Evolutionary conservation across 2,888 invertebrate genomes (phyloP).

Genomic region (Alsophila aescularia): DNA sequence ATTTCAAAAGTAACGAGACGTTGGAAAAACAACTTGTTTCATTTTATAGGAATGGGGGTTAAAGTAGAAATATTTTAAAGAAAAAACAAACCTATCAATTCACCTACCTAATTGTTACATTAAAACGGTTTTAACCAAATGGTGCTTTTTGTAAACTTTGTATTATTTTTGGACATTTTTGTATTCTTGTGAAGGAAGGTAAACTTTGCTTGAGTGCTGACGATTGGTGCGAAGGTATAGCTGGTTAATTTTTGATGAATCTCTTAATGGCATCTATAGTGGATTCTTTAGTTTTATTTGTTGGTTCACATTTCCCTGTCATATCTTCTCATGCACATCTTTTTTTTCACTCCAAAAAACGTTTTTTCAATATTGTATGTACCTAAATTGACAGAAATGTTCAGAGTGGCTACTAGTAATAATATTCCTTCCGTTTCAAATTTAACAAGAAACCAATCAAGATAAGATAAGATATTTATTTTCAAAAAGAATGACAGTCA

Average conservation of each 20-base stretch:
- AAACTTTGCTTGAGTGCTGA: constrained; percentile 20
- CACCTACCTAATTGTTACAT: too few relatives aligned
- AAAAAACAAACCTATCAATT: too few relatives aligned
- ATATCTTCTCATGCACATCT: constrained; percentile 26
- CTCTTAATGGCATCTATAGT: constrained; percentile 12
- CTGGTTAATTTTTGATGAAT: constrained; percentile 33
- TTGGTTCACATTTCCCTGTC: constrained; percentile 30
- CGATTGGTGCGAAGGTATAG: constrained; percentile 41
- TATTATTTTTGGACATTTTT: constrained; percentile 27
- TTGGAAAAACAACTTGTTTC: too few relatives aligned
- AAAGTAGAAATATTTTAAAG: too few relatives aligned
- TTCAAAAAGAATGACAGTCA: too few relatives aligned
- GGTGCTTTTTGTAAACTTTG: constrained; percentile 25
- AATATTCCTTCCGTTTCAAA: background rate
- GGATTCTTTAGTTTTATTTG: constrained; percentile 15
- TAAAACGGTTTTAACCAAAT: too few relatives aligned
- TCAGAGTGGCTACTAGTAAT: constrained; percentile 20
- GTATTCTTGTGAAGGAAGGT: constrained; percentile 13
- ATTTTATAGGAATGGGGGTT: too few relatives aligned
- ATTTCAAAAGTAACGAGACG: too few relatives aligned
- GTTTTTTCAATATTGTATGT: constrained; percentile 19
- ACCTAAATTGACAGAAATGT: constrained; percentile 21
- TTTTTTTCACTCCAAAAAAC: constrained; percentile 15
- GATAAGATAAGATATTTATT: too few relatives aligned
- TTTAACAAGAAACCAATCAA: background rate